Evolutionary conservation across 2,888 invertebrate species (phyloP).

Genomic region (Anthoptus insignis): DNA sequence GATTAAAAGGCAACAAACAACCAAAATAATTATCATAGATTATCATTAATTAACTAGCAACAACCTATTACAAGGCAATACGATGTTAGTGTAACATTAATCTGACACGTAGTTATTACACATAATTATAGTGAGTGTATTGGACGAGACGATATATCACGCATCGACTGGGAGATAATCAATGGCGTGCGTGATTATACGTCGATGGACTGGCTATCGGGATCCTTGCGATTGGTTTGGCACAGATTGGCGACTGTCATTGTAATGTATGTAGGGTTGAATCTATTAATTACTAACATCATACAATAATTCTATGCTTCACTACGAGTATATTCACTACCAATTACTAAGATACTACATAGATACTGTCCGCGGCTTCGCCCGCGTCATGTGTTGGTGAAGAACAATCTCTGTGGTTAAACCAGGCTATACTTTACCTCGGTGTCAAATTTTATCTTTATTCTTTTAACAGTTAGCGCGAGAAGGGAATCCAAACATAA

Average conservation of each 20-base stretch:
- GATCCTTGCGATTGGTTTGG: not conserved
- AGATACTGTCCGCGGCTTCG: too few relatives aligned
- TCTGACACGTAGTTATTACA: conserved; percentile 23
- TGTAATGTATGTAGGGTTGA: not conserved
- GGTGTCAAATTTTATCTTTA: too few relatives aligned
- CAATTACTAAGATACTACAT: too few relatives aligned
- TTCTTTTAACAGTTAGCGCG: too few relatives aligned
- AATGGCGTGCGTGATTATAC: conserved; percentile 6
- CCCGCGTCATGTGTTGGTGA: too few relatives aligned
- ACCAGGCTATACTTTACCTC: too few relatives aligned
- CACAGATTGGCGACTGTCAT: not conserved
- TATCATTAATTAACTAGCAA: conserved; percentile 17
- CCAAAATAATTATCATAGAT: not conserved
- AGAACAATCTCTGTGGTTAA: too few relatives aligned
- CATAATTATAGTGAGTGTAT: conserved; percentile 20
- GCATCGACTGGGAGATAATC: conserved; percentile 3
- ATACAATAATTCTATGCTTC: too few relatives aligned
- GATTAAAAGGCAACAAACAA: not conserved
- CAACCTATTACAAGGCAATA: conserved; percentile 17
- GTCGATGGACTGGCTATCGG: not conserved
- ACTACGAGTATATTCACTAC: too few relatives aligned
- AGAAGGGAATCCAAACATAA: too few relatives aligned
- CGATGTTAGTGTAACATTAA: conserved; percentile 21
- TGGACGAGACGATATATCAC: conserved; percentile 19
- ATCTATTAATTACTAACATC: not conserved